Percentiles rank a stretch among this genome's conserved stretches.
phyloP scores from a whole-genome alignment of 1,140 invertebrate species.

The Nylanderia fulva region DNA sequence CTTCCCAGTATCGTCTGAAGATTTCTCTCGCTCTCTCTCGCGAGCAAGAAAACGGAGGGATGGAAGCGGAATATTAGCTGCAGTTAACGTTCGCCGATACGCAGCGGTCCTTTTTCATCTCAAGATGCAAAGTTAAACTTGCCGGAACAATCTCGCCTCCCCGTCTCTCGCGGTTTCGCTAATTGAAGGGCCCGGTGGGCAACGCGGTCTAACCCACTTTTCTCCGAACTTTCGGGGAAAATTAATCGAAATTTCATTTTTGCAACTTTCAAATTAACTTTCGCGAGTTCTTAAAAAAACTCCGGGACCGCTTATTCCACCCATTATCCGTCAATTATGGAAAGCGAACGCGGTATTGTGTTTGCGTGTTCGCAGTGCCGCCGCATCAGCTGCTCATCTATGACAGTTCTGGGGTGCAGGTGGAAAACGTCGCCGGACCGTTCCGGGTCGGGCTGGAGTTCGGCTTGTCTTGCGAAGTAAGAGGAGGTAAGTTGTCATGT shows the following conservation, averaged over 20 bases:
- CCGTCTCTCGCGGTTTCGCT: conserved; percentile 39
- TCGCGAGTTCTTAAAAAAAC: conserved; percentile 44
- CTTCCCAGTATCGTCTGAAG: background rate
- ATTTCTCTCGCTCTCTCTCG: no score
- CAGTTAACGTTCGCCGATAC: conserved; percentile 40
- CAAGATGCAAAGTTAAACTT: conserved; percentile 37
- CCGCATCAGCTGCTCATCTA: conserved; percentile 94
- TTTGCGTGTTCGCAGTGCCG: conserved; percentile 89
- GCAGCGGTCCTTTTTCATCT: conserved; percentile 11
- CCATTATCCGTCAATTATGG: conserved; percentile 53
- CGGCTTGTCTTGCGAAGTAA: conserved; percentile 94
- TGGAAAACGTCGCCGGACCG: conserved; percentile 92
- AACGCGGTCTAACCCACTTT: conserved; percentile 37
- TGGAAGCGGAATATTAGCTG: conserved; percentile 6
- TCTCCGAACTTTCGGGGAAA: background rate
- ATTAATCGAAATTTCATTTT: conserved; percentile 62
- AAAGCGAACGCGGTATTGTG: conserved; percentile 19
- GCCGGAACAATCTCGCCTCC: conserved; percentile 37
- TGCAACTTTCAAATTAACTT: conserved; percentile 53
- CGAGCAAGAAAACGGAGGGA: background rate
- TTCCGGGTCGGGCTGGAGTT: conserved; percentile 93
- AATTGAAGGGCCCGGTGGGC: conserved; percentile 47
- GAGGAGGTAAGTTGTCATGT: conserved; percentile 91
- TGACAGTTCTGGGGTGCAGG: conserved; percentile 92
- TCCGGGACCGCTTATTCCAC: background rate